These are phyloP conservation scores for Brachyrhaphis roseni DNA, from an alignment of 2,797 vertebrate genomes.

Conservation along the genomic window DNA sequence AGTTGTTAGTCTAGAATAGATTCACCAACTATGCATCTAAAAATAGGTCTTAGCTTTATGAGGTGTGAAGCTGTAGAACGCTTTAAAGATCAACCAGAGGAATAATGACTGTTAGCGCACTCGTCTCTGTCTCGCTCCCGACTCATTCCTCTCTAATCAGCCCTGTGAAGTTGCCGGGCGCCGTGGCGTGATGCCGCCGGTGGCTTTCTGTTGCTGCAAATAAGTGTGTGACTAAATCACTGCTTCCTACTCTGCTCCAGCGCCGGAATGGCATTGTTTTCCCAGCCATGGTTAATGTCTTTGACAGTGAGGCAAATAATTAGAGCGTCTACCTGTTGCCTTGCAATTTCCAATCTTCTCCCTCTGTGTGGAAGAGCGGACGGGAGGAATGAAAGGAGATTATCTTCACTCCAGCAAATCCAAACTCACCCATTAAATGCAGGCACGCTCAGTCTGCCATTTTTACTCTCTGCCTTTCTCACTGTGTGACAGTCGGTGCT, in stretches of 20 bases:
- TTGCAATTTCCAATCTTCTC: slow-evolving; percentile 42
- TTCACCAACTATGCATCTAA: neutral
- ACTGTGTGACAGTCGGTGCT: neutral
- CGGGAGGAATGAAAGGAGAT: slow-evolving; percentile 52
- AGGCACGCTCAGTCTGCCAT: neutral
- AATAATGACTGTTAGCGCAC: slow-evolving; percentile 24
- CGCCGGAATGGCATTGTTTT: slow-evolving; percentile 54
- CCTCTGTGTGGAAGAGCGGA: slow-evolving; percentile 38
- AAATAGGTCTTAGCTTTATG: neutral
- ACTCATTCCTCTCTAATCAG: slow-evolving; percentile 47
- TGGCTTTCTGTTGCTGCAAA: slow-evolving; percentile 38
- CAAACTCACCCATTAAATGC: slow-evolving; percentile 32
- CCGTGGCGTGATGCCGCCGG: neutral
- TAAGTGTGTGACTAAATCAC: slow-evolving; percentile 54
- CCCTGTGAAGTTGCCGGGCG: slow-evolving; percentile 18
- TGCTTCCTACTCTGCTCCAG: slow-evolving; percentile 45
- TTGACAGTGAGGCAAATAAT: slow-evolving; percentile 68
- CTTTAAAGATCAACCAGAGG: slow-evolving; percentile 23
- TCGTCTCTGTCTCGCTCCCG: neutral
- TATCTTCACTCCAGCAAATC: slow-evolving; percentile 50
- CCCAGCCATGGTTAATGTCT: slow-evolving; percentile 57
- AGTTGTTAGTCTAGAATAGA: neutral
- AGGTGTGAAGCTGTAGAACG: slow-evolving; percentile 6
- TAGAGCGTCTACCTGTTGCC: slow-evolving; percentile 61
- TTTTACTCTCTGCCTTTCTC: neutral